Conservation (phyloP, 1,140 invertebrate species). For the Pachypsylla venusta region DNA sequence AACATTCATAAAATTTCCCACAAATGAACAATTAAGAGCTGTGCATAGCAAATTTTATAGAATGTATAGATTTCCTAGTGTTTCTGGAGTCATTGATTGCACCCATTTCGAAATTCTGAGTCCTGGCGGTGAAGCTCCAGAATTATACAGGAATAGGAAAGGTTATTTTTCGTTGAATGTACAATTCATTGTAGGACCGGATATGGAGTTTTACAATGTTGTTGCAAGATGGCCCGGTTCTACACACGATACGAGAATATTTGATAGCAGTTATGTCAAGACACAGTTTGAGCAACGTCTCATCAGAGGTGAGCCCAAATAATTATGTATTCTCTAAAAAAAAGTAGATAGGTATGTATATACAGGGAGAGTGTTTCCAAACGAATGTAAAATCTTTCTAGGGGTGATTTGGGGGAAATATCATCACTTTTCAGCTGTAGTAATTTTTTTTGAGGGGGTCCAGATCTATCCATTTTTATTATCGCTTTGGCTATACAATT, state of each 20-base stretch:
- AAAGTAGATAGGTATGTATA: too few relatives aligned
- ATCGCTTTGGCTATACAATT: too few relatives aligned
- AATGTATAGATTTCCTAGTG: conserved; percentile 26
- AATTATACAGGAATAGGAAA: conserved; percentile 32
- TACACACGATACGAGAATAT: conserved; percentile 27
- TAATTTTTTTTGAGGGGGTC: too few relatives aligned
- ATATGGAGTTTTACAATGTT: conserved; percentile 28
- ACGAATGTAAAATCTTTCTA: too few relatives aligned
- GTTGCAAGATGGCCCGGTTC: conserved; percentile 30
- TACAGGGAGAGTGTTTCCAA: too few relatives aligned
- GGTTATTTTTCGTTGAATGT: conserved; percentile 32
- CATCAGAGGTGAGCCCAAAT: background rate
- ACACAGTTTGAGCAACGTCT: conserved; percentile 14
- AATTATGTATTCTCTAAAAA: background rate
- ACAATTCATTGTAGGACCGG: conserved; percentile 27
- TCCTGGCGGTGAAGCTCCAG: conserved; percentile 28
- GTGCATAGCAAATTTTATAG: conserved; percentile 11
- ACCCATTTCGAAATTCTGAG: conserved; percentile 20
- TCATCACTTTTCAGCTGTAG: too few relatives aligned
- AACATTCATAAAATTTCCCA: background rate
- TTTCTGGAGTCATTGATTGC: conserved; percentile 31
- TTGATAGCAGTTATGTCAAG: conserved; percentile 24
- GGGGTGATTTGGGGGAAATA: too few relatives aligned
- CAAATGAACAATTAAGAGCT: background rate
- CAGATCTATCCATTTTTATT: too few relatives aligned